Evolutionary conservation across 2,113 vertebrate species (phyloP), one percentile per base, ranked within the genome.

Genomic region (Tyrannus savana): DNA sequence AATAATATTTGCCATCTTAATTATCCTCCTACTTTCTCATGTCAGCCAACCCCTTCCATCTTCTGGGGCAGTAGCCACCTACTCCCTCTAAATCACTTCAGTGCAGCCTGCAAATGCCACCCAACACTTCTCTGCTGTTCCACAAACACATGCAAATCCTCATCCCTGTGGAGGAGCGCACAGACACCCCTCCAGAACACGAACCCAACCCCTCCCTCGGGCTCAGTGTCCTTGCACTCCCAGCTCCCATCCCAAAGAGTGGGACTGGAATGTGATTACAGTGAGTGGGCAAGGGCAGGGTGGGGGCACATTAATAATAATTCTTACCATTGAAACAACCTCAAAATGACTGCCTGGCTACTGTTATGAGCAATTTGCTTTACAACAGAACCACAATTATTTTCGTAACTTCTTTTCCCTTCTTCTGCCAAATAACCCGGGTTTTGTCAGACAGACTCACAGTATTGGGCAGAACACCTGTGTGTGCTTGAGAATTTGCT

Each of bases 1-100:
- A 90, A 85, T 55, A 91, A 72, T 87, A 59, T 75, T 89, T 91
- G 39, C 37, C 84, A 85, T 88, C 79, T 69, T 90, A 94, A 85
- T 93, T 85, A 78, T 39, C 67, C 84, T 90, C 93, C 91, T 52
- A 91, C 90, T 68, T 49, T 47, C 83, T 63, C 55, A 33, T 44
- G 39, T 7, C 68, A 71, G 11, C 79, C 77, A 88, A 67, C 39
- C 79, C 59, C 44, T 81, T 90, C 85, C 50, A 27, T 10, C 3
- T 67, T 91, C 74, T 83, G 88, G 93, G 79, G 91, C 93, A 91
- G 90, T 15, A 88, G 81, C 88, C 94, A 90, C 85, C 92, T 86
- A 77, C 95, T 86, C 71, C 50, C 75, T 93, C 71, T 21, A 35
- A 37, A 77, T 77, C 79, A 88, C 71, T 93, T 41, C 64, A 25